Conservation (phyloP, 2,888 invertebrate genomes). For the Hydropsyche betteni region DNA sequence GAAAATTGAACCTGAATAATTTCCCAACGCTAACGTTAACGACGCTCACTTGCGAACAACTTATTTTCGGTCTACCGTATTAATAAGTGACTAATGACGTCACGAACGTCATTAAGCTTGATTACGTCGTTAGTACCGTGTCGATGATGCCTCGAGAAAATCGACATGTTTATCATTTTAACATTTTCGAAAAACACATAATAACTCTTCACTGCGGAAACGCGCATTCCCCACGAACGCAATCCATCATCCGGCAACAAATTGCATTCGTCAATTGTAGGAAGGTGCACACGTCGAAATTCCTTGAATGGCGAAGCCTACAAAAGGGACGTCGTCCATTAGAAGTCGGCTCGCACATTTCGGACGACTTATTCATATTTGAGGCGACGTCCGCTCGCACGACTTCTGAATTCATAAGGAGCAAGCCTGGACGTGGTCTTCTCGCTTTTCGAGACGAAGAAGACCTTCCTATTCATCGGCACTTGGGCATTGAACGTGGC, state of each 20-base stretch:
- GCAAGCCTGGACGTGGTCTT: slow-evolving; percentile 4
- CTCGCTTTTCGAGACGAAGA: not conserved
- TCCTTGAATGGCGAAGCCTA: too few relatives aligned
- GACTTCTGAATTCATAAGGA: slow-evolving; percentile 25
- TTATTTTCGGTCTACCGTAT: slow-evolving; percentile 17
- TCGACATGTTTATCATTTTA: slow-evolving; percentile 10
- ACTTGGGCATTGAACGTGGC: too few relatives aligned
- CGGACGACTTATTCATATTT: slow-evolving; percentile 27
- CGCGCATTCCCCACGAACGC: too few relatives aligned
- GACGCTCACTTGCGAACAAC: slow-evolving; percentile 14
- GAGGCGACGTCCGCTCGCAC: slow-evolving; percentile 19
- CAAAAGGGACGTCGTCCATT: too few relatives aligned
- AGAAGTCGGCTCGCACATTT: too few relatives aligned
- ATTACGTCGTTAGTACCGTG: slow-evolving; percentile 22
- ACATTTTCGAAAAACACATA: too few relatives aligned
- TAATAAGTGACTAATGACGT: slow-evolving; percentile 23
- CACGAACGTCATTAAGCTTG: slow-evolving; percentile 26
- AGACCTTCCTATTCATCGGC: too few relatives aligned
- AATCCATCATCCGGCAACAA: too few relatives aligned
- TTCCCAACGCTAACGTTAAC: not conserved
- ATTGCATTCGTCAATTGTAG: too few relatives aligned
- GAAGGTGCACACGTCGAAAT: too few relatives aligned
- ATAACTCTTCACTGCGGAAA: too few relatives aligned
- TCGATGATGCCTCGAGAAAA: slow-evolving; percentile 16
- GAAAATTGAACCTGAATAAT: too few relatives aligned